Evolutionary conservation across 53 echinoderm and acorn worm genomes (phyloP).

Genomic region (Antedon mediterranea): DNA sequence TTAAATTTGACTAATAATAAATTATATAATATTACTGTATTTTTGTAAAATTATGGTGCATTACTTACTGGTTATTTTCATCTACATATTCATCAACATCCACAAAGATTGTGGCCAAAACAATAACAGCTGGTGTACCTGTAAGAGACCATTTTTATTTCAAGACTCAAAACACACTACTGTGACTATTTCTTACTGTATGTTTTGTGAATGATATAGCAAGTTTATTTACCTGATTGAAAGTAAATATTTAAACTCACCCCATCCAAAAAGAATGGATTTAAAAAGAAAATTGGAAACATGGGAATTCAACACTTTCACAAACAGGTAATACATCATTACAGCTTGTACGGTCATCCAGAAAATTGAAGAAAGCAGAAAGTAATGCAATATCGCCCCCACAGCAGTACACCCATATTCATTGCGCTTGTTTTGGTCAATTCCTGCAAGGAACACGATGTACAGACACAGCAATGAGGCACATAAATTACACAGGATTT

Average conservation of each 20-base stretch:
- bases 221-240: too few species aligned
- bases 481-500: constrained; percentile 44
- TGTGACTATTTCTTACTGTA: too few species aligned
- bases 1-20: too few species aligned
- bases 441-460: constrained; percentile 46
- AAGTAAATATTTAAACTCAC: constrained; percentile 15
- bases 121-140: too few species aligned
- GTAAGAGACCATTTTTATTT: too few species aligned
- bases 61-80: too few species aligned
- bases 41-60: too few species aligned
- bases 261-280: constrained; percentile 39
- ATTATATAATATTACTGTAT: too few species aligned
- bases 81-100: too few species aligned
- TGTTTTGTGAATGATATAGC: too few species aligned
- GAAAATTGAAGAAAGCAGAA: constrained; percentile 51
- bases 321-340: constrained; percentile 79
- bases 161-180: too few species aligned
- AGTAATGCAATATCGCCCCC: constrained; percentile 65
- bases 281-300: constrained; percentile 31
- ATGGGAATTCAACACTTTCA: constrained; percentile 34
- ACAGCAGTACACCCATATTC: constrained; percentile 40
- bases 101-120: too few species aligned
- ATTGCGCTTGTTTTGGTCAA: constrained; percentile 25
- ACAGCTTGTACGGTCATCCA: constrained; percentile 84
- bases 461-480: constrained; percentile 42